Conservation (phyloP, 1,140 invertebrate species). For the Drosophila elegans region DNA sequence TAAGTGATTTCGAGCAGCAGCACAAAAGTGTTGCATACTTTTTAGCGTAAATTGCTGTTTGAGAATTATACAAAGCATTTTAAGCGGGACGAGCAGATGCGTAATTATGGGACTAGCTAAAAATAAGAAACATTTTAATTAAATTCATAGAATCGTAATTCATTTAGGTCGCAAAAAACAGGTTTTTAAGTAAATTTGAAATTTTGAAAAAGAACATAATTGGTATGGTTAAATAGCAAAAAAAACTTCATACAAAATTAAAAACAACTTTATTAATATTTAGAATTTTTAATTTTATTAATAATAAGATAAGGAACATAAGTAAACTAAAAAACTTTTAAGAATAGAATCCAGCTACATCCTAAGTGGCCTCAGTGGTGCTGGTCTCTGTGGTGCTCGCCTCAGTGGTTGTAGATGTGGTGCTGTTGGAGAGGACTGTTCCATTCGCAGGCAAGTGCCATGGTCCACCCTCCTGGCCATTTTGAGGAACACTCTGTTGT, state of each 20-base stretch:
- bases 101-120: slow-evolving; percentile 38
- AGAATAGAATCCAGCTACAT: not conserved
- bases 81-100: not conserved
- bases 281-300: too few species aligned
- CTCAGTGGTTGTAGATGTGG: not conserved
- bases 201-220: too few species aligned
- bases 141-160: too few species aligned
- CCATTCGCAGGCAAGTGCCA: slow-evolving; percentile 12
- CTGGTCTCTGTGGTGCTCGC: not conserved
- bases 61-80: not conserved
- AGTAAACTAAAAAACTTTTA: too few species aligned
- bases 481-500: slow-evolving; percentile 6
- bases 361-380: not conserved
- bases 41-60: slow-evolving; percentile 27
- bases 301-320: too few species aligned
- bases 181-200: too few species aligned
- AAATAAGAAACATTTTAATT: too few species aligned
- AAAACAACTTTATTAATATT: too few species aligned
- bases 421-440: slow-evolving; percentile 8
- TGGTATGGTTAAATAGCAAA: too few species aligned
- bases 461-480: not conserved
- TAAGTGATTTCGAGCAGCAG: slow-evolving; percentile 47
- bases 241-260: too few species aligned
- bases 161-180: too few species aligned
- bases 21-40: slow-evolving; percentile 65